Base-by-base conservation (phyloP, 2,797 vertebrate species). In the Arctocebus calabarensis region DNA sequence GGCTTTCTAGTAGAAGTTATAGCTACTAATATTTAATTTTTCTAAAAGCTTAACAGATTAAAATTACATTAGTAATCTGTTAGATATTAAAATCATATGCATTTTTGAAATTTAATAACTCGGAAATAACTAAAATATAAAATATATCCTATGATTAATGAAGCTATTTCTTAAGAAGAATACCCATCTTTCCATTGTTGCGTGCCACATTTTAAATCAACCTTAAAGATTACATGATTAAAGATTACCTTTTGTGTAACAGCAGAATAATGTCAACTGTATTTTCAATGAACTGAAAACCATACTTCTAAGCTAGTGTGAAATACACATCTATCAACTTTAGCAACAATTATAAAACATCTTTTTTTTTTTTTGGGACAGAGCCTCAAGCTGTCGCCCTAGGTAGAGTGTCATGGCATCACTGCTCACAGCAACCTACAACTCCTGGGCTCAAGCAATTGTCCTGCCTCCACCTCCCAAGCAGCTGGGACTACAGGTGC, bases 91-190 rank as follows among this genome's bases (percentile, higher is more conserved):
- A 88, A 83, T 34, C 68, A 68, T 22, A 77, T 16, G 5, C 9
- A 81, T 48, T 91, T 94, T 82, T 82, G 8, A 93, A 84, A 94
- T 52, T 85, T 77, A 88, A 11, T 90, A 94, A 79, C 78, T 89
- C 90, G 64, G 61, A 94, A 88, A 94, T 23, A 94, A 25, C 62
- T 59, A 85, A 73, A 95, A 66, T 75, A 91, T 17, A 88, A 94
- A 94, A 40, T 74, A 45, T 34, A 91, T 37, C 22, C 23, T 82
- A 77, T 1, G 84, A 64, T 82, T 68, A 92, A 81, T 40, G 85
- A 73, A 90, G 43, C 23, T 61, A 82, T 78, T 81, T 96, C 77
- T 91, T 81, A 81, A 79, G 66, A 78, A 94, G 66, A 78, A 94
- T 90, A 92, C 52, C 16, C 45, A 84, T 57, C 79, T 71, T 92